phyloP scores from a whole-genome alignment of 2,113 vertebrate genomes.

The Myxocyprinus asiaticus region DNA sequence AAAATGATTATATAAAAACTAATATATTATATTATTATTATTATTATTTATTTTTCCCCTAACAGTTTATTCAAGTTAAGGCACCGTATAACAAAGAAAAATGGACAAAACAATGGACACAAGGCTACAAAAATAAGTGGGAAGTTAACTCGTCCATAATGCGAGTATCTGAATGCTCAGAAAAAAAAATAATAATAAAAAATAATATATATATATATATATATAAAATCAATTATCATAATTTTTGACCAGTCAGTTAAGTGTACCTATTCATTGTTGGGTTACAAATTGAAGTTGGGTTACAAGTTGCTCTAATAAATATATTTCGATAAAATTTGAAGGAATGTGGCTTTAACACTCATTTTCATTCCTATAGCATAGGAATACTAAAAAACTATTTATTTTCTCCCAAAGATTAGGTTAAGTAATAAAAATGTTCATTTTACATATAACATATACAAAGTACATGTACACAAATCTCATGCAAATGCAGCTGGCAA shows the following conservation, averaged over 20 bases:
- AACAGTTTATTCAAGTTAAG: conserved; percentile 44
- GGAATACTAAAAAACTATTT: conserved; percentile 22
- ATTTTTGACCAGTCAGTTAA: conserved; percentile 29
- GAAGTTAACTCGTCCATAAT: conserved; percentile 34
- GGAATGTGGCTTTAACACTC: background rate
- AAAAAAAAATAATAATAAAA: too few relatives aligned
- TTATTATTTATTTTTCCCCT: too few relatives aligned
- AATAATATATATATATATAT: too few relatives aligned
- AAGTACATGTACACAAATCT: conserved; percentile 60
- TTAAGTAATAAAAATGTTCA: conserved; percentile 42
- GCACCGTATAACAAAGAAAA: conserved; percentile 32
- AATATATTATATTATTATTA: too few relatives aligned
- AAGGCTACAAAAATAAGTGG: background rate
- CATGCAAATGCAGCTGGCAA: conserved; percentile 62
- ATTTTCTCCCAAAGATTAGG: conserved; percentile 15
- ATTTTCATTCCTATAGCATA: conserved; percentile 38
- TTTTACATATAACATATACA: conserved; percentile 61
- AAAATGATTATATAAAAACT: too few relatives aligned
- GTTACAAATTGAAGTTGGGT: too few relatives aligned
- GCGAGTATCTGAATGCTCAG: conserved; percentile 26
- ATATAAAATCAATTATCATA: conserved; percentile 31
- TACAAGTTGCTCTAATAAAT: conserved; percentile 24
- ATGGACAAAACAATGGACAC: background rate
- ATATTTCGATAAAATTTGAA: conserved; percentile 22
- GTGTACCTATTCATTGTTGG: background rate